phyloP scores from a whole-genome alignment of 2,888 invertebrate genomes.

The Calameuta pallipes region DNA sequence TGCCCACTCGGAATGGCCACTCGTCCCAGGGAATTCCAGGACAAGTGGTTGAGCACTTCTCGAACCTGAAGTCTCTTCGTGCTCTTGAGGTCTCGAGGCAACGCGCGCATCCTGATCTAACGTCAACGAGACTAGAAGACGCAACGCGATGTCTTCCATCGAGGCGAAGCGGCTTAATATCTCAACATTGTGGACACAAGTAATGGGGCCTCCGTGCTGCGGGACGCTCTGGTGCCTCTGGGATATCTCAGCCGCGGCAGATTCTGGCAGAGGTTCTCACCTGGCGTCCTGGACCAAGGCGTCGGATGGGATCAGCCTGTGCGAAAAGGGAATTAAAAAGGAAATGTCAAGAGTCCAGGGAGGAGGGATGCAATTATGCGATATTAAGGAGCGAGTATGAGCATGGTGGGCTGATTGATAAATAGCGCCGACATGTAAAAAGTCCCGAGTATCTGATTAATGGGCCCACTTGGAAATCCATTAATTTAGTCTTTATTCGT shows the following conservation, averaged over 20 bases:
- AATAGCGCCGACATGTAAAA: constrained; percentile 7
- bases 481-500: constrained; percentile 12
- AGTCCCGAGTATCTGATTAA: constrained; percentile 14
- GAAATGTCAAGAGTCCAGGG: neutral
- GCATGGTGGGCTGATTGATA: neutral
- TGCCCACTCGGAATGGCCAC: constrained; percentile 32
- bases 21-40: constrained; percentile 56
- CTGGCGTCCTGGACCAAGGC: neutral
- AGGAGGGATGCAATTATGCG: neutral
- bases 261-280: constrained; percentile 27
- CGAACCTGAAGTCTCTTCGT: constrained; percentile 40
- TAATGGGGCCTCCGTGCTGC: constrained; percentile 52
- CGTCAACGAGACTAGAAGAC: neutral
- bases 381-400: neutral
- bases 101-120: constrained; percentile 23
- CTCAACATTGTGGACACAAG: constrained; percentile 61
- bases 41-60: constrained; percentile 46
- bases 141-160: constrained; percentile 32
- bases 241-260: constrained; percentile 23
- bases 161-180: constrained; percentile 59
- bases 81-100: constrained; percentile 28
- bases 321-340: neutral
- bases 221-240: constrained; percentile 43
- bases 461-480: neutral
- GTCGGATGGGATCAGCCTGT: neutral